These are phyloP conservation scores for Agonopterix arenella DNA, from an alignment of 2,888 invertebrate species.

Conservation along the genomic window DNA sequence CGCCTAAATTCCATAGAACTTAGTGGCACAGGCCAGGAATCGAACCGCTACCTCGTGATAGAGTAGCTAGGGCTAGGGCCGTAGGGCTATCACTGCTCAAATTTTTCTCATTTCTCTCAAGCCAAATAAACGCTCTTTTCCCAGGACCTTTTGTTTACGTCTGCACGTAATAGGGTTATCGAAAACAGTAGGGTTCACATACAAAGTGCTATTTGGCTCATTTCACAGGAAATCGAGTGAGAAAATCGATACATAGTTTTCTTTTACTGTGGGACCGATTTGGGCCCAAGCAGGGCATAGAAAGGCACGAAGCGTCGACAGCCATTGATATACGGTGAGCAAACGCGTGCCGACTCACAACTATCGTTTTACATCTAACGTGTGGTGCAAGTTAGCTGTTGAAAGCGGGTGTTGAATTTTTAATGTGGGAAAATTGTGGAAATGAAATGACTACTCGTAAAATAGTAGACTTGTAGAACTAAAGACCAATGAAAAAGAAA, in stretches of 20 bases:
- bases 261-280: conserved; percentile 1
- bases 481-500: too few species aligned
- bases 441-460: too few species aligned
- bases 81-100: too few species aligned
- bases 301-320: conserved; percentile 43
- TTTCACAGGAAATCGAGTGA: conserved; percentile 2
- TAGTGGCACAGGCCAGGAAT: too few species aligned
- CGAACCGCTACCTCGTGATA: too few species aligned
- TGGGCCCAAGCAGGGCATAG: conserved; percentile 1
- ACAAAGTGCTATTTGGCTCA: background rate
- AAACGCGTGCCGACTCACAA: conserved; percentile 68
- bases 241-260: conserved; percentile 2
- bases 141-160: background rate
- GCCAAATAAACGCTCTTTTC: too few species aligned
- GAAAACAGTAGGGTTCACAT: background rate
- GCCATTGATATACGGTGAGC: conserved; percentile 69
- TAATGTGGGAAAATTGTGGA: too few species aligned
- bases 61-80: too few species aligned
- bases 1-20: too few species aligned
- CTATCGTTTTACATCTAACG: conserved; percentile 41
- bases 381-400: conserved; percentile 21
- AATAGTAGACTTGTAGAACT: too few species aligned
- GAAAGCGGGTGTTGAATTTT: too few species aligned
- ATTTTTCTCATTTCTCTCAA: too few species aligned
- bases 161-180: conserved; percentile 7